phyloP scores from a whole-genome alignment of 2,797 vertebrate species.

The Chiroxiphia lanceolata region DNA sequence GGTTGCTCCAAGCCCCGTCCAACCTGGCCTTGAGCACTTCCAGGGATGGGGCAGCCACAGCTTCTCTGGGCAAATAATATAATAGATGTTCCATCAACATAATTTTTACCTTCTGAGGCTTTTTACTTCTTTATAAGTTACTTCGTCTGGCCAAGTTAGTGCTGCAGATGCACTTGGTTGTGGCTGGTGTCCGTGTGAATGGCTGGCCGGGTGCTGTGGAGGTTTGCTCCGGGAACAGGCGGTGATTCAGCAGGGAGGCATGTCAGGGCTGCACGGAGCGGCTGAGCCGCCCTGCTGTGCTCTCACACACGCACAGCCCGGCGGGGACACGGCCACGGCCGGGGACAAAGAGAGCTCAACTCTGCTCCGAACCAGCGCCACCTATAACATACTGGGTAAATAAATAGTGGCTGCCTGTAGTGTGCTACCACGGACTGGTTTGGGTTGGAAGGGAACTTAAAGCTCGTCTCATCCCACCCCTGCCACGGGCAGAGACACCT shows the following conservation, averaged over 20 bases:
- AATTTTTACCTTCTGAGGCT: not conserved
- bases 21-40: not conserved
- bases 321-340: not conserved
- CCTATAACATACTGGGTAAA: fast-evolving
- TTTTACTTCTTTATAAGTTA: not conserved
- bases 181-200: not conserved
- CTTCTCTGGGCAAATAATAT: too few relatives aligned
- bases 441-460: not conserved
- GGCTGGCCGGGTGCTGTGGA: not conserved
- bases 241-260: not conserved
- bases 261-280: not conserved
- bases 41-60: not conserved
- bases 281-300: not conserved
- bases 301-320: not conserved
- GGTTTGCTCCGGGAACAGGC: not conserved
- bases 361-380: not conserved
- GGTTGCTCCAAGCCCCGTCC: not conserved
- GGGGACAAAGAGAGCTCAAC: not conserved
- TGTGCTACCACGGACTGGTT: fast-evolving
- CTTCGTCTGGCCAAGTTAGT: not conserved
- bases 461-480: not conserved
- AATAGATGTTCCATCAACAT: not conserved
- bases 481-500: not conserved
- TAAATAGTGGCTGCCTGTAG: too few relatives aligned
- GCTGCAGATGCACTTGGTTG: not conserved